These are phyloP conservation scores for Abramis brama DNA, from an alignment of 2,113 vertebrate genomes.

Conservation along the genomic window DNA sequence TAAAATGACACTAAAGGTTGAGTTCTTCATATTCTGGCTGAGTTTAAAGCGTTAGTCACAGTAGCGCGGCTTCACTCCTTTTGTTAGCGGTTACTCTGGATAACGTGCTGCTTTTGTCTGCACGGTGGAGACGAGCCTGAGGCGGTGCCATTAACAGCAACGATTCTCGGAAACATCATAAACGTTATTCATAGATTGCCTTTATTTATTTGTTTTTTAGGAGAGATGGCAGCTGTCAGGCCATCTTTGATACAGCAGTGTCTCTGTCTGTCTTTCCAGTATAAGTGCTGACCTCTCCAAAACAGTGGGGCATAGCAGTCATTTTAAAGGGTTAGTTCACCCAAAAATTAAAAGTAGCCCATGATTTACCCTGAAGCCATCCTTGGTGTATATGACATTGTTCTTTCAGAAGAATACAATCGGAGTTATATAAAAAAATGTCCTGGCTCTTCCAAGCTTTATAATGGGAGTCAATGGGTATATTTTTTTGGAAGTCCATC, in stretches of 20 bases:
- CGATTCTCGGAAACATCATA: constrained; percentile 35
- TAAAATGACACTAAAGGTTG: background rate
- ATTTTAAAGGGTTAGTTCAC: background rate
- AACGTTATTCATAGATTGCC: constrained; percentile 46
- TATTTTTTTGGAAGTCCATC: too few relatives aligned
- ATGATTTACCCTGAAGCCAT: too few relatives aligned
- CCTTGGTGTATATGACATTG: too few relatives aligned
- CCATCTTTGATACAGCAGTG: constrained; percentile 29
- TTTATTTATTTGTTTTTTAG: constrained; percentile 33
- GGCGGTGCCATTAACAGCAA: constrained; percentile 38
- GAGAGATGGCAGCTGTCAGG: constrained; percentile 38
- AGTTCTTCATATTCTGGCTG: constrained; percentile 5
- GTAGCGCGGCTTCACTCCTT: constrained; percentile 6
- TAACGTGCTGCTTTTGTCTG: constrained; percentile 27
- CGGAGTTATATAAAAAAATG: too few relatives aligned
- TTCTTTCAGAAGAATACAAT: too few relatives aligned
- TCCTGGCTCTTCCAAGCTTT: too few relatives aligned
- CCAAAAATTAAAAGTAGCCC: too few relatives aligned
- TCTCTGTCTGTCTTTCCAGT: constrained; percentile 15
- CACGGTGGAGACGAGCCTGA: constrained; percentile 3
- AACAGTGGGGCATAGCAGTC: background rate
- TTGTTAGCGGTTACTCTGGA: constrained; percentile 3
- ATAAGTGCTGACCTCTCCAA: constrained; percentile 23
- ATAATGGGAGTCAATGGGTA: too few relatives aligned
- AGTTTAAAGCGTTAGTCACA: constrained; percentile 17